These are phyloP conservation scores for Mimumesa dahlbomi DNA, from an alignment of 2,888 invertebrate genomes.

Conservation along the genomic window DNA sequence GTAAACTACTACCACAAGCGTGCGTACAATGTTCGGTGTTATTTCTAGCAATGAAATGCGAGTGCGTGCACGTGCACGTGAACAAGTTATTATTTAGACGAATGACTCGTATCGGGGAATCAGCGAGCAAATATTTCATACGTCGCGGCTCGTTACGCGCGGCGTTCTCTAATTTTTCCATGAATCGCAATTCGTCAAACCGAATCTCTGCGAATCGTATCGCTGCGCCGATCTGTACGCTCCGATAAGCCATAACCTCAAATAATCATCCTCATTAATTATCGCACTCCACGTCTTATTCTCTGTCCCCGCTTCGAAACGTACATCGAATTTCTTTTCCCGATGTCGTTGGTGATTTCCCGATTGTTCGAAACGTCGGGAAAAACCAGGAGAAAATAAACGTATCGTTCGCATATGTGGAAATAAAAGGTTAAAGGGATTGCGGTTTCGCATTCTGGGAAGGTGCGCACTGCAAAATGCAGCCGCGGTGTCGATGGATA, in stretches of 20 bases:
- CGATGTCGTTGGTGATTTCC: too few species aligned
- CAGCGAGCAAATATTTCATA: slow-evolving; percentile 18
- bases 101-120: slow-evolving; percentile 31
- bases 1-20: too few species aligned
- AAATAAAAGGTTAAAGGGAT: slow-evolving; percentile 64
- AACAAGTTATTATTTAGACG: slow-evolving; percentile 24
- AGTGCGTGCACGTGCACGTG: slow-evolving; percentile 32
- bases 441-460: slow-evolving; percentile 66
- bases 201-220: slow-evolving; percentile 11
- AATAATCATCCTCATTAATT: too few species aligned
- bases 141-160: neutral
- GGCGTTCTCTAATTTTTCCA: slow-evolving; percentile 29
- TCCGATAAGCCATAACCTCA: too few species aligned
- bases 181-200: slow-evolving; percentile 17
- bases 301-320: too few species aligned
- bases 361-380: neutral
- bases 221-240: too few species aligned
- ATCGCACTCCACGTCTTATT: too few species aligned
- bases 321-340: too few species aligned
- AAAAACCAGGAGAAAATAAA: neutral
- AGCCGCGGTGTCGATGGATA: slow-evolving; percentile 65
- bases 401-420: neutral
- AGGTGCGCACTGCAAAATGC: slow-evolving; percentile 74
- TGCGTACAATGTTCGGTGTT: too few species aligned
- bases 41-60: slow-evolving; percentile 36